phyloP scores from a whole-genome alignment of 2,797 vertebrate species.

The Cynopterus sphinx region DNA sequence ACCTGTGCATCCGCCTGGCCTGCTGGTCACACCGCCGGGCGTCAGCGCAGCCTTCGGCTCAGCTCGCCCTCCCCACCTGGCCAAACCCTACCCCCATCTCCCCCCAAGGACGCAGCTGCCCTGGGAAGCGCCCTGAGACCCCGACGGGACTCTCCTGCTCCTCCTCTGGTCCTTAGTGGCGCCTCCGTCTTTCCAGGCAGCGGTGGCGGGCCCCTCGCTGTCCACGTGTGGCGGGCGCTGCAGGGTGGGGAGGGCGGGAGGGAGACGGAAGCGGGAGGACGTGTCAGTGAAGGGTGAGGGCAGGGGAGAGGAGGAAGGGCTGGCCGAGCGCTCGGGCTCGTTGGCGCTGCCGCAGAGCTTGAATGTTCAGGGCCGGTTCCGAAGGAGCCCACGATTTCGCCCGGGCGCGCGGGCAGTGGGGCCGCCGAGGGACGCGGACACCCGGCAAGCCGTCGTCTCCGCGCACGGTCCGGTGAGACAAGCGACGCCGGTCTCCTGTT shows the following conservation, averaged over 20 bases:
- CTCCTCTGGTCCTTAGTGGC: too few relatives aligned
- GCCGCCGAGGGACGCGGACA: neutral
- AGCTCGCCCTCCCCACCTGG: too few relatives aligned
- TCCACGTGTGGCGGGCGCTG: too few relatives aligned
- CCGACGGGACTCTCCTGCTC: too few relatives aligned
- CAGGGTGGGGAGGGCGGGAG: neutral
- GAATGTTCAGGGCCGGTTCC: neutral
- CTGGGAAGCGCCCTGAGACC: too few relatives aligned
- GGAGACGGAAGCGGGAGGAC: neutral
- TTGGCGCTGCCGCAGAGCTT: neutral
- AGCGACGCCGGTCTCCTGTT: neutral
- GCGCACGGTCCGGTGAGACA: rapidly evolving
- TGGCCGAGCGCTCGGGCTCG: neutral
- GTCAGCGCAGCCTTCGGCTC: too few relatives aligned
- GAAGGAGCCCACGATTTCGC: neutral
- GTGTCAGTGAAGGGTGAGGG: neutral
- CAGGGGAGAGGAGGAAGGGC: neutral
- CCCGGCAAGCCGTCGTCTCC: neutral
- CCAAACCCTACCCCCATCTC: too few relatives aligned
- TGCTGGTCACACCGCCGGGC: too few relatives aligned
- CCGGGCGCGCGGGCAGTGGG: neutral
- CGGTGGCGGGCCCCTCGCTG: too few relatives aligned
- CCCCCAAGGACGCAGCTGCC: too few relatives aligned
- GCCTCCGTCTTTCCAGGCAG: too few relatives aligned
- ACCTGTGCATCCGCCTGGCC: too few relatives aligned